Conservation (phyloP, 2,113 vertebrate genomes). For the Gopherus flavomarginatus region DNA sequence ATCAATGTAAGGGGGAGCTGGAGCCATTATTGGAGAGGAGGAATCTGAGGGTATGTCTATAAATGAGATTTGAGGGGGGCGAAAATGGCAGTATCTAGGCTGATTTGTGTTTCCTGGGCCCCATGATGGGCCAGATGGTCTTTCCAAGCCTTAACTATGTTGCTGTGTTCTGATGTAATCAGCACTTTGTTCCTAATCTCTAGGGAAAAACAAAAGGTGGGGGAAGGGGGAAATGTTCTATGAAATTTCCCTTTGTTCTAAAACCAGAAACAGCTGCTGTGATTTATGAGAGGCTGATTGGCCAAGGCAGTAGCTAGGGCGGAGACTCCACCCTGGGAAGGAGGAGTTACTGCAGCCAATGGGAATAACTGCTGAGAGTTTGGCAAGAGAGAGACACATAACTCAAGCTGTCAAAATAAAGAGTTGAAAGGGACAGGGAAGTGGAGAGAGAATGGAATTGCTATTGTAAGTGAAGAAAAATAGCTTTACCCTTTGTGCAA, state of each 20-base stretch:
- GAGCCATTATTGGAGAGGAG: neutral
- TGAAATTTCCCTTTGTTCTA: neutral
- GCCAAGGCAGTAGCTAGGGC: neutral
- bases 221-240: neutral
- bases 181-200: neutral
- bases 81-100: neutral
- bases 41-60: neutral
- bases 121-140: neutral
- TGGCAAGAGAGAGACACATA: neutral
- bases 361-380: neutral
- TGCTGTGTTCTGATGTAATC: neutral
- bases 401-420: neutral
- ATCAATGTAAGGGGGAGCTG: neutral
- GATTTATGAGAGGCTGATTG: neutral
- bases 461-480: neutral
- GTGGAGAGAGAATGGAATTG: accelerated
- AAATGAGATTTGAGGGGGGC: neutral
- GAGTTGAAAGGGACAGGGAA: accelerated
- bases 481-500: accelerated
- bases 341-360: neutral
- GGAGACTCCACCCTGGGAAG: neutral
- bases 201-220: neutral
- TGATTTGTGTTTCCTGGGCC: neutral
- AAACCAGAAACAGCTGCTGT: neutral
- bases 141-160: neutral